These are phyloP conservation scores for Rachycentron canadum DNA, from an alignment of 2,797 vertebrate species.

Conservation along the genomic window DNA sequence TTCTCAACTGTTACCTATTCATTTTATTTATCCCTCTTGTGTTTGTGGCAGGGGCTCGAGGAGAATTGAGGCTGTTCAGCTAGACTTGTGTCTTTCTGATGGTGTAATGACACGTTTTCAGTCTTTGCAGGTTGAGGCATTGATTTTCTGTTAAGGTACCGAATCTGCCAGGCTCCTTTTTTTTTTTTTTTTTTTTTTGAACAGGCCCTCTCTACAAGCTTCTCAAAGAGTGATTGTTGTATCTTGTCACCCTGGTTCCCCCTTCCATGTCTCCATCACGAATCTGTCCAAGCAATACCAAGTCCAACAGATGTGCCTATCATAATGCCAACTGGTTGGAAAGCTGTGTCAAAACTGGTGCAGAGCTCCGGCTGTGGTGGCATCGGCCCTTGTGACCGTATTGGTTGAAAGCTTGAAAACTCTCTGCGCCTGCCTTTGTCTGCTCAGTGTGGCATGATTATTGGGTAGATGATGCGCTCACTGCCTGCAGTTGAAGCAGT, in stretches of 20 bases:
- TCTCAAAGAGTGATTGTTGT: constrained; percentile 74
- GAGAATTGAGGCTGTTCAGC: constrained; percentile 70
- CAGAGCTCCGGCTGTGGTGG: constrained; percentile 71
- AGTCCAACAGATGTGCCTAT: constrained; percentile 85
- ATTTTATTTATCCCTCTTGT: constrained; percentile 81
- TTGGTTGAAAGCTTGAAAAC: constrained; percentile 74
- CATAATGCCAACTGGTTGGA: constrained; percentile 80
- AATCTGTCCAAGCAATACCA: constrained; percentile 85
- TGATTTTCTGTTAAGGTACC: constrained; percentile 81
- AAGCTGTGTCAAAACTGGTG: constrained; percentile 72
- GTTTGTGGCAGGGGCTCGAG: constrained; percentile 74
- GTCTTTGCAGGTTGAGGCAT: constrained; percentile 78
- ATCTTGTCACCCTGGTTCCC: constrained; percentile 59
- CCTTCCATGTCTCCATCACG: constrained; percentile 62
- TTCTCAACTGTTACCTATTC: constrained; percentile 84
- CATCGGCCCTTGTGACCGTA: constrained; percentile 59
- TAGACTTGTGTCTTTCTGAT: constrained; percentile 76
- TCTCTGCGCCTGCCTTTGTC: constrained; percentile 79
- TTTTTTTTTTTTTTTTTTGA: constrained; percentile 34
- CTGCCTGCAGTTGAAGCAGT: constrained; percentile 67
- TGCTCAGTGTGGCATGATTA: constrained; percentile 74
- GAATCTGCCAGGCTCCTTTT: constrained; percentile 71
- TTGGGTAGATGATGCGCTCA: constrained; percentile 67
- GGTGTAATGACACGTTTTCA: constrained; percentile 71
- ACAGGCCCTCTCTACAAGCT: constrained; percentile 60